Percentiles rank a stretch among this genome's conserved stretches.
phyloP scores from a whole-genome alignment of 2,113 vertebrate species.

The Narcine bancroftii region DNA sequence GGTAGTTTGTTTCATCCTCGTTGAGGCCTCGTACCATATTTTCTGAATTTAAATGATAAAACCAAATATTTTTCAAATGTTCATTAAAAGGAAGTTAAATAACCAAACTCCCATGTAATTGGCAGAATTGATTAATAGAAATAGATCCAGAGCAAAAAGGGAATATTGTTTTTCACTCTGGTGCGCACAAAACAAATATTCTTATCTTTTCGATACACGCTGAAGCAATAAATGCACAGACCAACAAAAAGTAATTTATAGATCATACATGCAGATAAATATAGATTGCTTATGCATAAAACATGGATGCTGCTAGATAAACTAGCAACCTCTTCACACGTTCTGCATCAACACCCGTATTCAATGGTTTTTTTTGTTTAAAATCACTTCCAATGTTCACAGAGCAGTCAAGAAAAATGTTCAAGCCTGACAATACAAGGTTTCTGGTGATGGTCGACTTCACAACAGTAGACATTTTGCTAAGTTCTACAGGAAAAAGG shows the following conservation, averaged over 20 bases:
- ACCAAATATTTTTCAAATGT: slow-evolving; percentile 1
- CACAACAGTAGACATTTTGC: not conserved
- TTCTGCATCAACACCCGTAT: not conserved
- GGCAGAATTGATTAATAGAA: not conserved
- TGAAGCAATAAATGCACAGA: not conserved
- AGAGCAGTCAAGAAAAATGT: not conserved
- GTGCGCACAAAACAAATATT: not conserved
- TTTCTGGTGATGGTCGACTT: not conserved
- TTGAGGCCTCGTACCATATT: slow-evolving; percentile 98
- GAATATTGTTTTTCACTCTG: not conserved
- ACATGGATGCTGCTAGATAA: no score
- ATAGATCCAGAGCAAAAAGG: not conserved
- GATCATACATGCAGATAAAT: not conserved
- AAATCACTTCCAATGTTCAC: not conserved
- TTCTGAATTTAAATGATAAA: slow-evolving; percentile 61
- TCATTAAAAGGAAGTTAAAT: not conserved
- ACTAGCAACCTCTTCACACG: not conserved
- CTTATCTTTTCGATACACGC: not conserved
- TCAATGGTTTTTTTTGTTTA: not conserved
- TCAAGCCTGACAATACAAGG: not conserved
- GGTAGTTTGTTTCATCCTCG: slow-evolving; percentile 86
- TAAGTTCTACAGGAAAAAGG: not conserved
- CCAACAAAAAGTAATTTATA: not conserved
- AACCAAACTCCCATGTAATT: not conserved
- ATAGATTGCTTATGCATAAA: not conserved